Base-by-base conservation (phyloP, 2,113 vertebrate genomes). In the Donacobius atricapilla region DNA sequence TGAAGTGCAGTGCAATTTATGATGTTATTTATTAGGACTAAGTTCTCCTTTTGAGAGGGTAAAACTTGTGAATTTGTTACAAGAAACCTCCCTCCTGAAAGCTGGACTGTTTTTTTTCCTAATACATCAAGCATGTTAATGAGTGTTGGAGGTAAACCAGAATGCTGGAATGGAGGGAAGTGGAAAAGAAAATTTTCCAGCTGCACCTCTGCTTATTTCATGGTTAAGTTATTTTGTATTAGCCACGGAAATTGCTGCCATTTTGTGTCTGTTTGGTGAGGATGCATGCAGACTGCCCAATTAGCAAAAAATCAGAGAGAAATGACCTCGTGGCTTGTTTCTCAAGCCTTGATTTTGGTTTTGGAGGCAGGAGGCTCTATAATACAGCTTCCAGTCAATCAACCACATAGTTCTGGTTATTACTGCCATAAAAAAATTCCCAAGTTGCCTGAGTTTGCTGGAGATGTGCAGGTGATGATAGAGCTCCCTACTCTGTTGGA, bases 151-250 rank as follows among this genome's bases (percentile, higher is more conserved):
- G 81, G 81, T 87, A 97, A 94, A 76, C 56, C 37, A 71, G 76
- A 89, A 85, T 15, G 16, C 68, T 91, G 71, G 58, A 60, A 89
- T 13, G 3, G 87, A 77, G 33, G 39, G 47, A 87, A 83, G 70
- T 6, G 28, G 78, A 56, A 86, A 83, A 95, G 76, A 69, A 87
- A 82, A 89, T 77, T 79, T 95, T 95, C 77, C 93, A 94, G 90
- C 51, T 13, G 45, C 84, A 81, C 71, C 90, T 95, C 84, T 95
- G 78, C 90, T 96, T 96, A 95, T 97, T 97, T 97, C 87, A 93
- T 96, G 95, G 66, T 90, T 93, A 96, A 93, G 76, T 94, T 92
- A 61, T 76, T 97, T 93, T 89, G 79, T 87, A 95, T 96, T 86
- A 90, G 93, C 54, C 87, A 70, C 1, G 5, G 89, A 96, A 96